Percentiles rank a stretch among this genome's conserved stretches.
These are phyloP conservation scores for Cotesia congregata DNA, from an alignment of 2,888 invertebrate species.

Conservation along the genomic window DNA sequence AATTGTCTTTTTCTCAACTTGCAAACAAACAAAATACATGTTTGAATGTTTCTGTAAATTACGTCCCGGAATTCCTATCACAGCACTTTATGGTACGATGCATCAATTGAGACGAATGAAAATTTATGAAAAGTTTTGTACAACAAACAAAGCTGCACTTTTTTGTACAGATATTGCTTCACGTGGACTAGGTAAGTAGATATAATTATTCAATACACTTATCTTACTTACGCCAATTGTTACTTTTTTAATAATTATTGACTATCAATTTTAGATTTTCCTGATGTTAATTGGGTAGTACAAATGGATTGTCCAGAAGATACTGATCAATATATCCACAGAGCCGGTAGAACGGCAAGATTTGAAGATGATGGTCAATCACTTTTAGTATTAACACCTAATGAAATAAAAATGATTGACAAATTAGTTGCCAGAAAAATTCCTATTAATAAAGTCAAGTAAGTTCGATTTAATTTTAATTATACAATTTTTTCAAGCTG, in stretches of 20 bases:
- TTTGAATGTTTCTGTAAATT: conserved; percentile 91
- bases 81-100: conserved; percentile 92
- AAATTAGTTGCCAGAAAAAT: conserved; percentile 83
- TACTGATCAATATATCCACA: conserved; percentile 95
- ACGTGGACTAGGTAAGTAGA: conserved; percentile 79
- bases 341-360: conserved; percentile 91
- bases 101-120: conserved; percentile 92
- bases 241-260: not conserved
- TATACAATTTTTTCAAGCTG: not conserved
- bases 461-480: conserved; percentile 53
- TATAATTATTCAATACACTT: not conserved
- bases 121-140: conserved; percentile 92
- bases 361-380: conserved; percentile 89
- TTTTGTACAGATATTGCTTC: conserved; percentile 99
- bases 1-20: conserved; percentile 93
- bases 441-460: conserved; percentile 88
- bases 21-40: conserved; percentile 91
- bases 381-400: conserved; percentile 86
- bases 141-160: conserved; percentile 88
- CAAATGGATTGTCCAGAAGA: conserved; percentile 98
- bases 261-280: conserved; percentile 81
- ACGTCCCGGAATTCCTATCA: conserved; percentile 86
- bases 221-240: not conserved
- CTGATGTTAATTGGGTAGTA: conserved; percentile 96
- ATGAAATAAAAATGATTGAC: conserved; percentile 86